Evolutionary conservation across 2,888 invertebrate species (phyloP).

Genomic region (Ormyrus pomaceus): DNA sequence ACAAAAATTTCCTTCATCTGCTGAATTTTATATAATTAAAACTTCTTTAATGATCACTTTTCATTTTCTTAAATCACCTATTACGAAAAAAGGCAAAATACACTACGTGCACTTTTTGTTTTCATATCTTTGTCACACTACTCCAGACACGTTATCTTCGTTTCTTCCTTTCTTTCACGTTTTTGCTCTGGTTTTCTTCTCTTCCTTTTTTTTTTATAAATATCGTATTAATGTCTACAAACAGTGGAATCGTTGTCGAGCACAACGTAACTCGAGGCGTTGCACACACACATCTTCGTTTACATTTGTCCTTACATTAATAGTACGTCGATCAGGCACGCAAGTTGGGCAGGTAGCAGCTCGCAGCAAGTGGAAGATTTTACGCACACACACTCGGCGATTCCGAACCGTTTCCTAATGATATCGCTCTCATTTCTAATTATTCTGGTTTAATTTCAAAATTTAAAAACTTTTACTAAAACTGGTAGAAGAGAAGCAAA

Average conservation of each 20-base stretch:
- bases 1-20: no score
- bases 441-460: neutral
- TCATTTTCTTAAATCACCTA: constrained; percentile 23
- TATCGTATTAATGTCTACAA: constrained; percentile 26
- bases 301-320: constrained; percentile 46
- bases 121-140: constrained; percentile 3
- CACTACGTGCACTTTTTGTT: constrained; percentile 42
- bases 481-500: no score
- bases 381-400: constrained; percentile 55
- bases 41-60: constrained; percentile 19
- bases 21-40: neutral
- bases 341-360: constrained; percentile 74
- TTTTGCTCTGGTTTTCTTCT: neutral
- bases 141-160: constrained; percentile 3
- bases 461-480: neutral
- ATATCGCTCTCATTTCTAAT: constrained; percentile 40
- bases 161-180: neutral
- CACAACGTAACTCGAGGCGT: constrained; percentile 26
- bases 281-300: constrained; percentile 12
- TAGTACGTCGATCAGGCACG: constrained; percentile 69
- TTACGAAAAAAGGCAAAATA: constrained; percentile 42
- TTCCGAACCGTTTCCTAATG: constrained; percentile 18
- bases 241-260: constrained; percentile 34
- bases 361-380: constrained; percentile 72
- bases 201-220: constrained; percentile 21